phyloP scores from a whole-genome alignment of 2,797 vertebrate genomes.

The Myripristis murdjan region DNA sequence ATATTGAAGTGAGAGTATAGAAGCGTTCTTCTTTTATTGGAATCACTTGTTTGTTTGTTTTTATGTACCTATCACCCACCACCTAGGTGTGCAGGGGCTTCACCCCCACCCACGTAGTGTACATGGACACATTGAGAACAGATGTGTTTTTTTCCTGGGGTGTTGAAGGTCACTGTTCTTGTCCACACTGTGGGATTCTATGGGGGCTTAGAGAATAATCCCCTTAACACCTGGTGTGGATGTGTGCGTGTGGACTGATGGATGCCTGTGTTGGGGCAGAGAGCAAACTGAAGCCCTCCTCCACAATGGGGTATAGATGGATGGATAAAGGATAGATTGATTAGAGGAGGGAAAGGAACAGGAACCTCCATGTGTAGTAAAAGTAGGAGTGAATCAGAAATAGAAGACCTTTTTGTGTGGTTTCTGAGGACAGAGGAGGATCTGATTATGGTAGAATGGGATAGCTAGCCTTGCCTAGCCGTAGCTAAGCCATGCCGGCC shows the following conservation, averaged over 20 bases:
- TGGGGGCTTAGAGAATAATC: slow-evolving; percentile 77
- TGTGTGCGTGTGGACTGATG: slow-evolving; percentile 12
- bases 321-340: not conserved
- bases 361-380: not conserved
- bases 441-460: slow-evolving; percentile 1
- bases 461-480: not conserved
- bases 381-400: not conserved
- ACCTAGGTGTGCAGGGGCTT: no score
- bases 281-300: slow-evolving; percentile 35
- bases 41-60: no score
- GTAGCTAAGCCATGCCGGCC: slow-evolving; percentile 42
- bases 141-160: slow-evolving; percentile 41
- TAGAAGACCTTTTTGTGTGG: not conserved
- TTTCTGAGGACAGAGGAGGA: not conserved
- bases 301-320: slow-evolving; percentile 5
- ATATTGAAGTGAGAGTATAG: no score
- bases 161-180: slow-evolving; percentile 71
- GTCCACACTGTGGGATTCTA: slow-evolving; percentile 48
- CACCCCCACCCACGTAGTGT: no score
- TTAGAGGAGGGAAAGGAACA: not conserved
- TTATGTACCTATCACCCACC: no score
- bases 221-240: slow-evolving; percentile 56
- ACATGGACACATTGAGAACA: slow-evolving; percentile 26
- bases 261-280: slow-evolving; percentile 30
- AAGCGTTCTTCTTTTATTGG: no score